Evolutionary conservation across 2,888 invertebrate genomes (phyloP), one percentile per base, ranked within the genome.

Genomic region (Calliphora vomitoria): DNA sequence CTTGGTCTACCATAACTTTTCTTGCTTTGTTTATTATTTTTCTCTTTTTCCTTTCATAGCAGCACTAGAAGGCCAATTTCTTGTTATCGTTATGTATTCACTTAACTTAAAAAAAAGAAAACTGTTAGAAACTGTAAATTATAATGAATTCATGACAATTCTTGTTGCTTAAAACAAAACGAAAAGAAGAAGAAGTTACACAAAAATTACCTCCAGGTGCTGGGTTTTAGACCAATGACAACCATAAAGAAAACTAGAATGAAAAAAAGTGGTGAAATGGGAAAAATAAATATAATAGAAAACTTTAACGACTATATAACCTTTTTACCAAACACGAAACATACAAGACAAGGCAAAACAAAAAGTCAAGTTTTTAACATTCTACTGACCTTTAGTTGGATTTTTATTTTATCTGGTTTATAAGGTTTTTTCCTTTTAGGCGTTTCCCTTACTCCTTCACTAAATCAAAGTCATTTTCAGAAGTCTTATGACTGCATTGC

Each of bases 121-220:
- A 25, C 25, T 35, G 35, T 35, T 35, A 35, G 18, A 81, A 81
- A 41, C n/a, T 41, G 53, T 71, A 71, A 78, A 79, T 78, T 82
- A 69, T 35, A 74, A 82, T 76, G 80, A 83, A 75, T 83, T 76
- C 75, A 75, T 66, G 71, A 62, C 71, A 76, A 58, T 58, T 80
- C 20, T 64, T 58, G 38, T 13, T 47, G 25, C 25, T 55, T 50
- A 66, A 82, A 86, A 71, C n/a, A 62, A 62, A 75, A 18, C 8
- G 15, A 64, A 44, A 60, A 11, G 31, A 13, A 18, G 6, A 72
- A 20, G 38, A 20, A 18, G 15, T 15, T 10, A 60, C 13, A 41
- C 55, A 74, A n/a, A 86, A 74, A 69, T 69, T 47, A 86, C 82
- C 79, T 79, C 41, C 80, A 86, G 80, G 71, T 82, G 82, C 15